phyloP scores from a whole-genome alignment of 2,888 invertebrate species.

The Drosophila ezoana region DNA sequence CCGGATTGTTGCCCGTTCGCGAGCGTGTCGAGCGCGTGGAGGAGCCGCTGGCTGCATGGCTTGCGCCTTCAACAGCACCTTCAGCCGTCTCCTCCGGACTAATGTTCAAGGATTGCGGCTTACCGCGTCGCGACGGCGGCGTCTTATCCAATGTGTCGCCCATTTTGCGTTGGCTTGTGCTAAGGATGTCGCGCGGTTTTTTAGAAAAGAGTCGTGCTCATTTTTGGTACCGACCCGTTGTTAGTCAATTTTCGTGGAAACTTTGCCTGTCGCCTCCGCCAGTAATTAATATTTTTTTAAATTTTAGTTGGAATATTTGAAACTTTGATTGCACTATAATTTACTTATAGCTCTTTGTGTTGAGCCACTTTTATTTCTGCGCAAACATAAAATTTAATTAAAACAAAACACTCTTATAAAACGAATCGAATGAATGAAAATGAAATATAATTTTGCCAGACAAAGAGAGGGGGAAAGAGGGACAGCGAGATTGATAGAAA shows the following conservation, averaged over 20 bases:
- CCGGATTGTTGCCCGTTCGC: slow-evolving; percentile 76
- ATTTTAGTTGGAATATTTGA: slow-evolving; percentile 16
- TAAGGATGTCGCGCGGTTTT: background rate
- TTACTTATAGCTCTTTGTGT: slow-evolving; percentile 39
- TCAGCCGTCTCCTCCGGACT: slow-evolving; percentile 42
- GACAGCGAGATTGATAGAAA: background rate
- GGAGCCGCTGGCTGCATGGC: slow-evolving; percentile 4
- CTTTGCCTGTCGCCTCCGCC: slow-evolving; percentile 42
- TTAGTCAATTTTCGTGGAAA: slow-evolving; percentile 12
- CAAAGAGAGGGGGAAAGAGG: background rate
- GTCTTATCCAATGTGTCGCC: slow-evolving; percentile 76
- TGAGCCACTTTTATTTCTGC: slow-evolving; percentile 35
- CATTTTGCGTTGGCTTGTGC: slow-evolving; percentile 58
- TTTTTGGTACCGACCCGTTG: slow-evolving; percentile 28
- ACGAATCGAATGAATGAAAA: slow-evolving; percentile 27
- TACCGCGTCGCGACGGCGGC: slow-evolving; percentile 74
- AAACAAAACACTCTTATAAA: slow-evolving; percentile 40
- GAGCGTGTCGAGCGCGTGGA: slow-evolving; percentile 54
- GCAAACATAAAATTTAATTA: slow-evolving; percentile 53
- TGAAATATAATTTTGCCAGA: slow-evolving; percentile 11
- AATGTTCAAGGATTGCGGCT: slow-evolving; percentile 80
- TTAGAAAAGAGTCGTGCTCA: slow-evolving; percentile 21
- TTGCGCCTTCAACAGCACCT: background rate
- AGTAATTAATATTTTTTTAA: slow-evolving; percentile 29
- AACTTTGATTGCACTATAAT: slow-evolving; percentile 44